A percentile compares a stretch with the other conserved stretches of the same genome.
Conservation (phyloP, 2,113 vertebrate species). For the Hucho hucho region DNA sequence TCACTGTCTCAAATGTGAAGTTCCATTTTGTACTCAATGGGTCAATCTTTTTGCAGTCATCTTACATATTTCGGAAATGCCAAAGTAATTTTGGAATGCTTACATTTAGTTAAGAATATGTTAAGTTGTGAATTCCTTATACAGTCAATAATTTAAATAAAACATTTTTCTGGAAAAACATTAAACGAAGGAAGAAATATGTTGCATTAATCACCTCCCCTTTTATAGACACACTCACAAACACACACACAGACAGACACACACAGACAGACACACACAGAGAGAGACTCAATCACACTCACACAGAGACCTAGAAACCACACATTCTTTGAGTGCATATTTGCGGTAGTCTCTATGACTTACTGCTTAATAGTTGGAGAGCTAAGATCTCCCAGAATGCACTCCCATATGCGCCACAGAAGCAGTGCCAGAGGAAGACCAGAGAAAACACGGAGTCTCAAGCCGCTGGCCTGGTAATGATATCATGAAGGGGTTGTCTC, state of each 20-base stretch:
- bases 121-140: slow-evolving; percentile 23
- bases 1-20: slow-evolving; percentile 18
- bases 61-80: slow-evolving; percentile 38
- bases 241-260: no score
- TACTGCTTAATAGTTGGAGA: neutral
- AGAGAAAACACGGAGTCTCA: neutral
- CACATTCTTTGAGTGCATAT: neutral
- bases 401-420: neutral
- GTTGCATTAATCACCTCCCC: neutral
- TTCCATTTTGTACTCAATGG: slow-evolving; percentile 39
- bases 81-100: slow-evolving; percentile 42
- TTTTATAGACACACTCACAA: no score
- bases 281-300: no score
- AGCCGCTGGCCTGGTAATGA: neutral
- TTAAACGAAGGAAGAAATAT: neutral
- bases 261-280: no score
- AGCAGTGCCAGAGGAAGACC: slow-evolving; percentile 30
- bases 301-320: no score
- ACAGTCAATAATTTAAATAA: slow-evolving; percentile 48
- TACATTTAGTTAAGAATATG: slow-evolving; percentile 25
- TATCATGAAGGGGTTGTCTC: neutral
- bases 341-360: neutral
- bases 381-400: neutral
- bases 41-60: slow-evolving; percentile 1
- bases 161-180: slow-evolving; percentile 13